Conservation (phyloP, 2,113 vertebrate species). For the Prinia subflava region DNA sequence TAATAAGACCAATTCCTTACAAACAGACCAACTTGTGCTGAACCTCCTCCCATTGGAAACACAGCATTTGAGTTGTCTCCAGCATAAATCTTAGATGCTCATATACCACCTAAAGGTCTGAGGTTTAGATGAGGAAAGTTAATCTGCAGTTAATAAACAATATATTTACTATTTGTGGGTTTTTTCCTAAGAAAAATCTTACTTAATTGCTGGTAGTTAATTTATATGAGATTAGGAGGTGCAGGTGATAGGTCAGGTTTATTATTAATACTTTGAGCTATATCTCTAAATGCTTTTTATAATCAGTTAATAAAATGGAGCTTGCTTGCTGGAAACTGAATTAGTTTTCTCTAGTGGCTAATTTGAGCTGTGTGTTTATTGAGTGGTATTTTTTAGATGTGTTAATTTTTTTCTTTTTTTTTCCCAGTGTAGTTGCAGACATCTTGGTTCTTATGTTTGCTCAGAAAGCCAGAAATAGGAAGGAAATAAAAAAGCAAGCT, state of each 20-base stretch:
- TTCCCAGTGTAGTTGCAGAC: background rate
- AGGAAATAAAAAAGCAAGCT: conserved; percentile 12
- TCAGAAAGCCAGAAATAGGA: conserved; percentile 29
- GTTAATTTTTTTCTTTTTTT: background rate
- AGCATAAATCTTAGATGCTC: background rate
- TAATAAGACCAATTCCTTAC: background rate
- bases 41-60: background rate
- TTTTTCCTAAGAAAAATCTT: background rate
- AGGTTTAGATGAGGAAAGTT: background rate
- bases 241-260: background rate
- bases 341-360: conserved; percentile 1
- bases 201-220: background rate
- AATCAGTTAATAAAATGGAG: background rate
- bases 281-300: background rate
- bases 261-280: background rate
- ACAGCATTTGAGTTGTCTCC: background rate
- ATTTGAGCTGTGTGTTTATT: conserved; percentile 1
- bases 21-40: background rate
- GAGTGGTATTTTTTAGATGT: conserved; percentile 7
- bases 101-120: background rate
- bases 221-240: background rate
- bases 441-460: conserved; percentile 30
- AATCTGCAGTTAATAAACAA: background rate
- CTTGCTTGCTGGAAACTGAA: background rate
- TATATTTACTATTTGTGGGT: background rate